These are phyloP conservation scores for Euura lappo DNA, from an alignment of 1,140 invertebrate species.

Conservation along the genomic window DNA sequence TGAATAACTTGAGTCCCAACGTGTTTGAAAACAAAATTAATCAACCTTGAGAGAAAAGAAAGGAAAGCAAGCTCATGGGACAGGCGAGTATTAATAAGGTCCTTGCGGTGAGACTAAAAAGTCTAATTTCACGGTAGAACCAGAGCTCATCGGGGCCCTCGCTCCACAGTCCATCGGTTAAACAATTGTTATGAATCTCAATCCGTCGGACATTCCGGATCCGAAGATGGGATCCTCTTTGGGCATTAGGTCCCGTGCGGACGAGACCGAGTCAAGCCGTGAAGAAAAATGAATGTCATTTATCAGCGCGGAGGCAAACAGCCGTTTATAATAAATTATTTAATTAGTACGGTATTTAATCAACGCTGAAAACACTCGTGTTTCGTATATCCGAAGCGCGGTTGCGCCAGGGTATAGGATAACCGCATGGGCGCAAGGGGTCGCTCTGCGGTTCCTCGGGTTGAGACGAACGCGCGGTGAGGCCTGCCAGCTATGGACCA, in stretches of 20 bases:
- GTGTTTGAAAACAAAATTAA: not conserved
- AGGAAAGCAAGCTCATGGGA: not conserved
- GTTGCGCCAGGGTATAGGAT: too few relatives aligned
- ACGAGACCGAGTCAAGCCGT: conserved; percentile 10
- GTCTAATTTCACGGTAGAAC: conserved; percentile 6
- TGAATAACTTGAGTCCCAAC: too few relatives aligned
- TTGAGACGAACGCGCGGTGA: conserved; percentile 21
- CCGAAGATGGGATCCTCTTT: conserved; percentile 27
- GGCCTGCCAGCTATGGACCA: not conserved
- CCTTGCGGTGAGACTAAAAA: not conserved
- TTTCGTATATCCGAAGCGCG: not conserved
- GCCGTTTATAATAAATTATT: conserved; percentile 46
- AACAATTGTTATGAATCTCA: conserved; percentile 17
- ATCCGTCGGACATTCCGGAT: conserved; percentile 10
- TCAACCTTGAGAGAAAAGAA: not conserved
- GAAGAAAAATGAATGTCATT: conserved; percentile 33
- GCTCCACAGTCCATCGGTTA: conserved; percentile 12
- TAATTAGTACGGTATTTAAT: conserved; percentile 53
- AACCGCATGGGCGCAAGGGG: not conserved
- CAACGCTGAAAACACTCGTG: conserved; percentile 29
- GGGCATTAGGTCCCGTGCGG: conserved; percentile 24
- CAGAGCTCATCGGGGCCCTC: not conserved
- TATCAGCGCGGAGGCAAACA: conserved; percentile 31
- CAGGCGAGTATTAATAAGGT: not conserved
- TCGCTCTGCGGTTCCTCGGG: conserved; percentile 21